Evolutionary conservation across 2,888 invertebrate species (phyloP).

Genomic region (Sinotaia quadrata): DNA sequence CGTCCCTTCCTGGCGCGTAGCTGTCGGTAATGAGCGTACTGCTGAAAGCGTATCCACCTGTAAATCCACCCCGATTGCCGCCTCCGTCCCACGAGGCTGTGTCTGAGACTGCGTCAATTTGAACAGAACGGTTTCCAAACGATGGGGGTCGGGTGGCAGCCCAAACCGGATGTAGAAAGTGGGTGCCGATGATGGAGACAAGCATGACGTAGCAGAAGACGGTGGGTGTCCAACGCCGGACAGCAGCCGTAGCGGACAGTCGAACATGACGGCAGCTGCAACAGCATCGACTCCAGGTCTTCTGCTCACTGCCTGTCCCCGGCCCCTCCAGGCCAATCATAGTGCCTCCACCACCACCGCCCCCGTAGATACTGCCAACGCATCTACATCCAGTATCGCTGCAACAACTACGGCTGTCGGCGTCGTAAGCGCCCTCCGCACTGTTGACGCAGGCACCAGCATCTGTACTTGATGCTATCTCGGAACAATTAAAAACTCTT

Average conservation of each 20-base stretch:
- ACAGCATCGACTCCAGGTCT: slow-evolving; percentile 12
- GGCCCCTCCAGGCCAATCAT: slow-evolving; percentile 18
- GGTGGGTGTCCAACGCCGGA: slow-evolving; percentile 20
- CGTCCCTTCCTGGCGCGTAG: background rate
- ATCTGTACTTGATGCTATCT: background rate
- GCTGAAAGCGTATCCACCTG: background rate
- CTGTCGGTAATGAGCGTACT: background rate
- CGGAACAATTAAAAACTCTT: too few relatives aligned
- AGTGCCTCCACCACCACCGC: slow-evolving; percentile 1
- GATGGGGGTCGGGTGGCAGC: slow-evolving; percentile 16
- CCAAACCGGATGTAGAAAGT: slow-evolving; percentile 22
- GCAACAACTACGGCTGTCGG: background rate
- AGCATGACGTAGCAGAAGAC: slow-evolving; percentile 27
- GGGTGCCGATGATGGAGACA: slow-evolving; percentile 18
- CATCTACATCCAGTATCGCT: background rate
- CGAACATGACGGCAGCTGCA: slow-evolving; percentile 1
- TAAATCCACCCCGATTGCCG: background rate
- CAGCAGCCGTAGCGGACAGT: background rate
- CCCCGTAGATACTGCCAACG: background rate
- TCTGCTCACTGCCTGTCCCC: background rate
- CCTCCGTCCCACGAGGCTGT: slow-evolving; percentile 1
- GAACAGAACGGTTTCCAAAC: background rate
- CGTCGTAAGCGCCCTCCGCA: background rate
- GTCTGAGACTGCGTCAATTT: background rate
- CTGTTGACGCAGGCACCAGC: background rate